Base-by-base conservation (phyloP, 2,888 invertebrate genomes). In the Fragum fragum region DNA sequence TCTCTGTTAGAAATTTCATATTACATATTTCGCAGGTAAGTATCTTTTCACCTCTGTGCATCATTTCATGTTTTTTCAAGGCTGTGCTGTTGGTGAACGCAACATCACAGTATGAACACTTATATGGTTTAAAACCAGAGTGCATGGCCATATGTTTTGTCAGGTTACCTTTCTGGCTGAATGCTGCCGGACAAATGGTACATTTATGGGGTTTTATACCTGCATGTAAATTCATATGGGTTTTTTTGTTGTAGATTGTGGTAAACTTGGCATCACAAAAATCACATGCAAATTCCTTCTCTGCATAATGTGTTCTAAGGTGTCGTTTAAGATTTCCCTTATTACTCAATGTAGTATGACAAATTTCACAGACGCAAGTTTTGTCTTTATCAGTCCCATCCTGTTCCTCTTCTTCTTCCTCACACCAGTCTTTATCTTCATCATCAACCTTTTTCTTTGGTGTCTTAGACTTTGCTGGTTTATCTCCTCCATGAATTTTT, bases 61-160 rank as follows among this genome's bases (percentile, higher is more conserved):
- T 63, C 32, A n/a, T 63, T 63, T 9, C 36, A 63, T 63, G 63
- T 21, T 14, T n/a, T 18, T 57, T 57, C 23, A 63, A n/a, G 26
- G 63, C 32, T 32, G 36, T 63, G 36, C 36, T 36, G n/a, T 36
- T 63, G 0, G 63, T 36, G 21, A 63, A 63, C 3, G 32, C 21
- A 9, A 32, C 32, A 36, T 63, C 63, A 63, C 63, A 63, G 36
- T 28, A n/a, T n/a, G n/a, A n/a, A 36, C 63, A 63, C 32, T 32
- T 63, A 21, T 63, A 36, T 16, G 63, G 63, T 32, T 32, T 63
- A 28, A 28, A n/a, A n/a, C 36, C 63, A n/a, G 32, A 7, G 28
- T 57, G 57, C 23, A 57, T 26, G 26, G 23, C 57, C 26, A 21
- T 57, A 23, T 57, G 57, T 26, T 57, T 57, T 11, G 57, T 7